Evolutionary conservation across 2,888 invertebrate genomes (phyloP), one percentile per base, ranked within the genome.

Genomic region (Tetranychus piercei): DNA sequence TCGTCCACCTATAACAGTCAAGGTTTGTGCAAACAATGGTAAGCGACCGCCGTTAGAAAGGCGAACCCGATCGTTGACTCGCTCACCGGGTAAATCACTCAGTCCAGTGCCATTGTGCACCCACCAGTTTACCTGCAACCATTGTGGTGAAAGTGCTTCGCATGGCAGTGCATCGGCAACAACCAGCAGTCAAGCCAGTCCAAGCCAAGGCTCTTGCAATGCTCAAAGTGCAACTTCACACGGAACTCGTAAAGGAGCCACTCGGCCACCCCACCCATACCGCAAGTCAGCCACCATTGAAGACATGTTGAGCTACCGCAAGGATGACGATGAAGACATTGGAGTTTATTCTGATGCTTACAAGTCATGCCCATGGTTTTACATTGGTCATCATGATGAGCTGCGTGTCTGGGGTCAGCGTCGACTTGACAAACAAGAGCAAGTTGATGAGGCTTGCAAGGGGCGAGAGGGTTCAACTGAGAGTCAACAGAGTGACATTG

Each of bases 321-420:
- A 22, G 23, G 76, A 76, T 11, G 75, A 75, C 1, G 76, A 76
- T 66, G 71, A 75, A 15, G 76, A 76, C 65, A 75, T 75, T 82
- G 90, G 89, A 55, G 85, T 90, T 71, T 90, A 91, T 81, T 86
- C 87, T 76, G 90, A 89, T 76, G 88, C 89, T 78, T 90, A 89
- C 81, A 86, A 87, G 34, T 85, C 87, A 65, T 87, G 87, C 15
- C 86, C 87, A 55, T 92, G 91, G 88, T 87, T 90, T 44, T 88
- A 89, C 80, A 87, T 91, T 72, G 88, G 89, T 1, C 89, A 90
- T 78, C 79, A 87, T 73, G 90, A 90, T 78, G 88, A 88, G 79
- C 83, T 87, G 77, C 84, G 85, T 80, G 87, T 87, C 15, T 88
- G 88, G 88, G 85, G 85, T 79, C 76, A 75, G 9, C 64, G 71